Conservation (phyloP, 2,888 invertebrate species). For the Tetragonisca angustula region DNA sequence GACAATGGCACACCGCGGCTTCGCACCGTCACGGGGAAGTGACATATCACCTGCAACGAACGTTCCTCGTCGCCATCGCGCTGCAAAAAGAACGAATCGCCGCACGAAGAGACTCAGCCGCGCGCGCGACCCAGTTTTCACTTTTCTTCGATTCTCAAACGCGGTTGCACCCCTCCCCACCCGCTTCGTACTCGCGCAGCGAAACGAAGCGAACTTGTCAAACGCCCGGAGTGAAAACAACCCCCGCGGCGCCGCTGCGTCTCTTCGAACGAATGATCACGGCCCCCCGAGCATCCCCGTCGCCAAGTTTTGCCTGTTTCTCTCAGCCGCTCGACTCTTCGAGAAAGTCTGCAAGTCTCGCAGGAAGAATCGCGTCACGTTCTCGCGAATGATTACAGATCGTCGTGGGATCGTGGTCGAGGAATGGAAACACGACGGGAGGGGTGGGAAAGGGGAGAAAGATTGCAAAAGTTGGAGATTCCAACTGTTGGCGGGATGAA, state of each 20-base stretch:
- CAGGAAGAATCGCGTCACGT: constrained; percentile 50
- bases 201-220: neutral
- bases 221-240: neutral
- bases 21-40: no score
- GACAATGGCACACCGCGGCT: no score
- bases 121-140: constrained; percentile 47
- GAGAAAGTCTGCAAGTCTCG: constrained; percentile 58
- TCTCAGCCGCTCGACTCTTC: constrained; percentile 54
- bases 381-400: constrained; percentile 4
- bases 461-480: constrained; percentile 45
- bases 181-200: no score
- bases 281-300: constrained; percentile 52
- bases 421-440: no score
- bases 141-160: neutral
- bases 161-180: no score
- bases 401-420: neutral
- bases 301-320: constrained; percentile 50
- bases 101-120: constrained; percentile 32
- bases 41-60: neutral
- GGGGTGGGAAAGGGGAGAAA: neutral
- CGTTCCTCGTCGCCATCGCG: constrained; percentile 70
- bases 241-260: constrained; percentile 51
- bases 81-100: constrained; percentile 60
- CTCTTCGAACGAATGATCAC: constrained; percentile 51
- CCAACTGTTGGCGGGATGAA: no score